Evolutionary conservation across 2,113 vertebrate genomes (phyloP).

Genomic region (Crocuta crocuta): DNA sequence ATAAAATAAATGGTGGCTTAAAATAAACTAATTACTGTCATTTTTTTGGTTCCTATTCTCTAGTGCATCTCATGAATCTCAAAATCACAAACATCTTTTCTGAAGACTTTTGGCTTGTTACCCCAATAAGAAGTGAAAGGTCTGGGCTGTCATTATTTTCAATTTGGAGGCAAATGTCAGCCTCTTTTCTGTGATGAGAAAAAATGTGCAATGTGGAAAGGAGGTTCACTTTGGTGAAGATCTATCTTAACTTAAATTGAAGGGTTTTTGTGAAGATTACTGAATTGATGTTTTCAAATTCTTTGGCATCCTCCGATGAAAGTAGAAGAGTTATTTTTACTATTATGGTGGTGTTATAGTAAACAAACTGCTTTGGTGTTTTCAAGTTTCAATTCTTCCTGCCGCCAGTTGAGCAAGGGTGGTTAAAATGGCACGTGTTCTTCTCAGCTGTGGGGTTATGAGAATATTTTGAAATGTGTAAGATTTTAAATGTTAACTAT

Average conservation of each 20-base stretch:
- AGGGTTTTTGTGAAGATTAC: neutral
- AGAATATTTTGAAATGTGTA: neutral
- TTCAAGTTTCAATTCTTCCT: neutral
- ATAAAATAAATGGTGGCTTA: neutral
- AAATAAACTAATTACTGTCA: neutral
- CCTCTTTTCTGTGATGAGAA: neutral
- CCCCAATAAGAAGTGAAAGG: neutral
- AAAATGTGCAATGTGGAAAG: constrained; percentile 3
- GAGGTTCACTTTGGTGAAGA: neutral
- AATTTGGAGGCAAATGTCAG: neutral
- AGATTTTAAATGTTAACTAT: neutral
- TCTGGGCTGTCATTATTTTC: neutral
- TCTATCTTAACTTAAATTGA: constrained; percentile 11
- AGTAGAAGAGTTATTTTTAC: neutral
- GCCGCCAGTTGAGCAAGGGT: neutral
- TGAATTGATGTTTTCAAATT: neutral
- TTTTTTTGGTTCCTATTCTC: neutral
- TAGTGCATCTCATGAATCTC: neutral
- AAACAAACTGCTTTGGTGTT: neutral
- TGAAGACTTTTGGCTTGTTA: constrained; percentile 2
- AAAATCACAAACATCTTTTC: neutral
- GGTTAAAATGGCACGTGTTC: neutral
- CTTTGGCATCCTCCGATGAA: neutral
- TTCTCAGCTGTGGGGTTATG: neutral
- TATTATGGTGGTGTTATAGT: neutral